Conservation (phyloP, 2,797 vertebrate genomes). For the Taeniopygia guttata region DNA sequence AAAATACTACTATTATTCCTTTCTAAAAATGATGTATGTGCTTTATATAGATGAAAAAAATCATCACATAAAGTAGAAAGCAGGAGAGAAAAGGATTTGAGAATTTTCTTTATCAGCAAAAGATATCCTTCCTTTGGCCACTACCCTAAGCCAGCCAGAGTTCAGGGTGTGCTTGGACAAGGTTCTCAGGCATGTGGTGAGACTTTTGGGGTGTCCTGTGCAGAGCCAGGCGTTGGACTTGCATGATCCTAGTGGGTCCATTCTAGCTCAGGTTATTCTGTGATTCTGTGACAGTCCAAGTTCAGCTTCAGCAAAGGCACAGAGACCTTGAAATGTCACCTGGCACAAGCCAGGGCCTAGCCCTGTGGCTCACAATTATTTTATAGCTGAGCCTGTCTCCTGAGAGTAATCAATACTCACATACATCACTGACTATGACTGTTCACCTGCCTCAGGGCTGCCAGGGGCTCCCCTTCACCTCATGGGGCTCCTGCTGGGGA, state of each 20-base stretch:
- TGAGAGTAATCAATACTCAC: neutral
- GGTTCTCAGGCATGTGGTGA: neutral
- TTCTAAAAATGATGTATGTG: neutral
- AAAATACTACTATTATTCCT: neutral
- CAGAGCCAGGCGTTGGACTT: neutral
- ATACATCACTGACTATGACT: neutral
- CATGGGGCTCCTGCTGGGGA: rapidly evolving
- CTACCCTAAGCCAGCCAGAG: neutral
- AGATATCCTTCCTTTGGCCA: neutral
- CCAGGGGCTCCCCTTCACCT: neutral
- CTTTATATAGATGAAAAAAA: neutral
- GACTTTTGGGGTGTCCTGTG: neutral
- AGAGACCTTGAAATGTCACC: neutral
- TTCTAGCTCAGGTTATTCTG: neutral
- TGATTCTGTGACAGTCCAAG: neutral
- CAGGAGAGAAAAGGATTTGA: neutral
- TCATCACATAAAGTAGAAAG: neutral
- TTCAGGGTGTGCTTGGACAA: neutral
- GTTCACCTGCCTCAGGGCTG: neutral
- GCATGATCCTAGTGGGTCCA: neutral
- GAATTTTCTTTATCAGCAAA: neutral
- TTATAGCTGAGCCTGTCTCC: neutral
- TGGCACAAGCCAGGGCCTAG: neutral
- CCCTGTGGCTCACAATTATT: neutral
- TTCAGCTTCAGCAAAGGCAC: neutral